A percentile compares a stretch with the other conserved stretches of the same genome.
Conservation (phyloP, 2,113 vertebrate species). For the Rhegmatorhina hoffmannsi region DNA sequence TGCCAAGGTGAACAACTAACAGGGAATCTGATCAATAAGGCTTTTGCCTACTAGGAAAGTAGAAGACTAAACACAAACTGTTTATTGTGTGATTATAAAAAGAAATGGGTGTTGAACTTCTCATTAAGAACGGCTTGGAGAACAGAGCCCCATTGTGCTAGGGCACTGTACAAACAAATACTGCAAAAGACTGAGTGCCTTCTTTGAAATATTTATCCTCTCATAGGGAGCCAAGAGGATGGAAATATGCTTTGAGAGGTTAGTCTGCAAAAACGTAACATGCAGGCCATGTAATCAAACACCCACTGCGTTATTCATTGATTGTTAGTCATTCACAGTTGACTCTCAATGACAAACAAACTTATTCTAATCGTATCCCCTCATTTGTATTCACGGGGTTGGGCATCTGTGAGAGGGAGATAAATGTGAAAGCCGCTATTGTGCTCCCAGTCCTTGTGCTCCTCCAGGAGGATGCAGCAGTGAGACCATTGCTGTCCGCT, state of each 20-base stretch:
- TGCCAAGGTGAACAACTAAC: background rate
- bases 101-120: background rate
- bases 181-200: background rate
- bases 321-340: background rate
- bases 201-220: slow-evolving; percentile 6
- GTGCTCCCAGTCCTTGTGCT: background rate
- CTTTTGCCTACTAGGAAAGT: background rate
- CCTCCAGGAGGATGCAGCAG: background rate
- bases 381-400: background rate
- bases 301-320: slow-evolving; percentile 15
- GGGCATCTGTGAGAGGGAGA: background rate
- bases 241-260: background rate
- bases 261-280: background rate
- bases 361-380: background rate
- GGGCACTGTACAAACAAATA: background rate
- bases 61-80: background rate
- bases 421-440: fast-evolving
- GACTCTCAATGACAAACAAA: slow-evolving; percentile 7
- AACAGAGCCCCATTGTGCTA: background rate
- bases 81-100: background rate
- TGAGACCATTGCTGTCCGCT: background rate
- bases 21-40: background rate
- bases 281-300: slow-evolving; percentile 3
- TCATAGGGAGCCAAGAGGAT: background rate
- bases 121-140: background rate